Percentiles rank a stretch among this genome's conserved stretches.
phyloP scores from a whole-genome alignment of 1,140 invertebrate genomes.

The Psilanteris sp. region DNA sequence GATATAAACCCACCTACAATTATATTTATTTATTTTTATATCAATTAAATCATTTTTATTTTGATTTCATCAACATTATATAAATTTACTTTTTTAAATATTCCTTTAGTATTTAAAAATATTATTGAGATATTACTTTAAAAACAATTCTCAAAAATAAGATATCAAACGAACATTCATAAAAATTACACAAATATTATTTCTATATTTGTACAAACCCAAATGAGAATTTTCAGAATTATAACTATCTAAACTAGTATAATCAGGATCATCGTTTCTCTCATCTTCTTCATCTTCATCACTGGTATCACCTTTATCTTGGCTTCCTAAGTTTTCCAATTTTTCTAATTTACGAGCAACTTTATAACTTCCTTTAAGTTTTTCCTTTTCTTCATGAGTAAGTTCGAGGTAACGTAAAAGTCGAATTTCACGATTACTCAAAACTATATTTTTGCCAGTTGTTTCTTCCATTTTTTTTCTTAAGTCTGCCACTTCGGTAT shows the following conservation, averaged over 20 bases:
- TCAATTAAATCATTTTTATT: too few species aligned
- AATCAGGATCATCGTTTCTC: conserved; percentile 85
- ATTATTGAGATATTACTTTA: conserved; percentile 5
- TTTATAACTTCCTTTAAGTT: conserved; percentile 94
- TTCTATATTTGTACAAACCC: conserved; percentile 60
- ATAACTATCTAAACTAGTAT: conserved; percentile 88
- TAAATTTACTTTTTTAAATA: too few species aligned
- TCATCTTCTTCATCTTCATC: conserved; percentile 86
- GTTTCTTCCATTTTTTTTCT: conserved; percentile 89
- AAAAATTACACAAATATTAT: conserved; percentile 6
- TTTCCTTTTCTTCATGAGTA: conserved; percentile 95
- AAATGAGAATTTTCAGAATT: conserved; percentile 85
- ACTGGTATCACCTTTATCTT: conserved; percentile 84
- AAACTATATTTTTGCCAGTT: conserved; percentile 89
- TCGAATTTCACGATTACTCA: conserved; percentile 95
- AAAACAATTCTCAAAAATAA: too few species aligned
- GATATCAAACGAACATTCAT: too few species aligned
- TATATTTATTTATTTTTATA: too few species aligned
- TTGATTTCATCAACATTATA: too few species aligned
- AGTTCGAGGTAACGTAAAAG: conserved; percentile 93
- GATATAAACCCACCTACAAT: too few species aligned
- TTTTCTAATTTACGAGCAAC: conserved; percentile 96
- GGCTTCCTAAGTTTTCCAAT: conserved; percentile 87
- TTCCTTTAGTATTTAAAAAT: too few species aligned
- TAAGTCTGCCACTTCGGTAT: conserved; percentile 93